A percentile compares a stretch with the other conserved stretches of the same genome.
Evolutionary conservation across 2,113 vertebrate genomes (phyloP).

Genomic region (Alouatta palliata): DNA sequence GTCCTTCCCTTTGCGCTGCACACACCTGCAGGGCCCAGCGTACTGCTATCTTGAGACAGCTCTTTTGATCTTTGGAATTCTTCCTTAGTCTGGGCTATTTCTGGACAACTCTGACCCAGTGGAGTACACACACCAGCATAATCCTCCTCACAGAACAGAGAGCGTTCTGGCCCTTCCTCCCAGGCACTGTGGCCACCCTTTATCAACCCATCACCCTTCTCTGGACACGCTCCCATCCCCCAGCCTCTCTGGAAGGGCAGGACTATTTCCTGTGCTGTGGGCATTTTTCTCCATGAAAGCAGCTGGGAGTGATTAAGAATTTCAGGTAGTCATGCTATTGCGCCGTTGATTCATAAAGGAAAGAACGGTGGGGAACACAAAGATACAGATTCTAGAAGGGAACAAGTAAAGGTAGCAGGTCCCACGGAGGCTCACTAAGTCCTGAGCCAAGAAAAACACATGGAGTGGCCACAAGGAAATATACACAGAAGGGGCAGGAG

Average conservation of each 20-base stretch:
- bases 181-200: not conserved
- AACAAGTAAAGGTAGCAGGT: not conserved
- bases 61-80: not conserved
- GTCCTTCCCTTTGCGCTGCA: not conserved
- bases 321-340: not conserved
- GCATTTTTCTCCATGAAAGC: not conserved
- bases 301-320: not conserved
- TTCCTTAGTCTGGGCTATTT: not conserved
- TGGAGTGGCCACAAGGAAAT: not conserved
- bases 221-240: not conserved
- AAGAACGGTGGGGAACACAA: not conserved
- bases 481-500: accelerated
- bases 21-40: not conserved
- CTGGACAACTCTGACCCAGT: not conserved
- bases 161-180: too few species aligned
- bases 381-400: not conserved
- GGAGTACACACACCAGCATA: too few species aligned
- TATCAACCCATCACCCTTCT: not conserved
- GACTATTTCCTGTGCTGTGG: not conserved
- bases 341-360: not conserved
- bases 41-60: not conserved
- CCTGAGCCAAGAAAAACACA: not conserved
- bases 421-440: not conserved
- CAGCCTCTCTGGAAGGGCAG: not conserved
- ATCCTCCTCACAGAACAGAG: not conserved